Conservation (phyloP, 2,888 invertebrate genomes). For the Antheraea assamensis region DNA sequence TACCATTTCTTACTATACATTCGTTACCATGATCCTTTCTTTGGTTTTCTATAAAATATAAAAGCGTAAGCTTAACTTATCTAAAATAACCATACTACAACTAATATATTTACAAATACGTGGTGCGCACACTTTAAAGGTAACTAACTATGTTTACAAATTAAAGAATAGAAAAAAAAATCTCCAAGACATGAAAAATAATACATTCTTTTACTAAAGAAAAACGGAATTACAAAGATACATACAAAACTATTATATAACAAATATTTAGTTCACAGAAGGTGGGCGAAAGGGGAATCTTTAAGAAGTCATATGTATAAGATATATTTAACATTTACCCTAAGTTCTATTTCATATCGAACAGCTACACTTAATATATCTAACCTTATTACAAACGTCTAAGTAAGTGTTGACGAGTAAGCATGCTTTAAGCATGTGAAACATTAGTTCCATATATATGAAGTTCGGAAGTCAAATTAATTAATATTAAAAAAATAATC, state of each 20-base stretch:
- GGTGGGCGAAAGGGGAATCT: neutral
- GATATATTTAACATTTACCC: neutral
- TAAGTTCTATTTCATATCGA: neutral
- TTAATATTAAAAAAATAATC: neutral
- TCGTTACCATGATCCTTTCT: neutral
- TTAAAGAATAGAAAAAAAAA: neutral
- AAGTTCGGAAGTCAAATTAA: neutral
- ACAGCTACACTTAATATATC: neutral
- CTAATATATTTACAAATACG: neutral
- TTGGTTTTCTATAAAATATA: neutral
- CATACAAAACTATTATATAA: neutral
- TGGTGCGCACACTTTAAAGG: neutral
- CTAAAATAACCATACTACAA: neutral
- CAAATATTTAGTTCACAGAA: neutral
- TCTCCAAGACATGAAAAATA: neutral
- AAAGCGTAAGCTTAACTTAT: neutral
- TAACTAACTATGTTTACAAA: neutral
- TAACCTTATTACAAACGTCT: neutral
- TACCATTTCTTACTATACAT: neutral
- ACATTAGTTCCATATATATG: neutral
- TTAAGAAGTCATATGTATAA: neutral
- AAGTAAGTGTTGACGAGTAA: neutral
- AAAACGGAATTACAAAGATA: neutral
- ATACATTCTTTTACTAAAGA: neutral
- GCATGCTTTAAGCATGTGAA: neutral